phyloP scores from a whole-genome alignment of 2,113 vertebrate species.

The Rhabdornis inornatus region DNA sequence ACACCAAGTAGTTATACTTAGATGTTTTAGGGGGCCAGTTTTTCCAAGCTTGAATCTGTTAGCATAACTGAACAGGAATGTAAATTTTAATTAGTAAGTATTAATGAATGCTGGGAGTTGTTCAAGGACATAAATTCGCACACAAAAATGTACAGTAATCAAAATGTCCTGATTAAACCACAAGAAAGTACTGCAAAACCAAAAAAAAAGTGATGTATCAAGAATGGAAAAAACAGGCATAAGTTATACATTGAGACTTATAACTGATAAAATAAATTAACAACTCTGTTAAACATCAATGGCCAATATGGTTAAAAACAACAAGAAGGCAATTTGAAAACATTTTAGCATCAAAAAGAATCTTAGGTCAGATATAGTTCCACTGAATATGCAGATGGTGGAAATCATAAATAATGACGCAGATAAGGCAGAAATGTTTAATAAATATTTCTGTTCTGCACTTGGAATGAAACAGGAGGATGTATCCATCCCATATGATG shows the following conservation, averaged over 20 bases:
- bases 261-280: neutral
- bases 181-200: neutral
- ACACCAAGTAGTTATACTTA: neutral
- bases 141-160: neutral
- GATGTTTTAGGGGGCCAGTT: neutral
- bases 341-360: constrained; percentile 50
- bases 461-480: constrained; percentile 56
- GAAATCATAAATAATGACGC: constrained; percentile 48
- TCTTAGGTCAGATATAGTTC: constrained; percentile 47
- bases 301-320: constrained; percentile 54
- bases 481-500: constrained; percentile 63
- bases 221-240: neutral
- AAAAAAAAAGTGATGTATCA: neutral
- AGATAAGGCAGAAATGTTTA: constrained; percentile 64
- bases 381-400: constrained; percentile 54
- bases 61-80: neutral
- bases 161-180: neutral
- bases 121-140: neutral
- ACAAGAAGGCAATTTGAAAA: constrained; percentile 28
- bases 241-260: neutral
- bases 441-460: constrained; percentile 60
- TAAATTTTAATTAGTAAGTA: constrained; percentile 19
- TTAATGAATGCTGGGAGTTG: constrained; percentile 6
- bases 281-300: constrained; percentile 2
- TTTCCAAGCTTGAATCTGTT: neutral